phyloP scores from a whole-genome alignment of 2,888 invertebrate genomes.

The Drosophila nr. perissopoda region DNA sequence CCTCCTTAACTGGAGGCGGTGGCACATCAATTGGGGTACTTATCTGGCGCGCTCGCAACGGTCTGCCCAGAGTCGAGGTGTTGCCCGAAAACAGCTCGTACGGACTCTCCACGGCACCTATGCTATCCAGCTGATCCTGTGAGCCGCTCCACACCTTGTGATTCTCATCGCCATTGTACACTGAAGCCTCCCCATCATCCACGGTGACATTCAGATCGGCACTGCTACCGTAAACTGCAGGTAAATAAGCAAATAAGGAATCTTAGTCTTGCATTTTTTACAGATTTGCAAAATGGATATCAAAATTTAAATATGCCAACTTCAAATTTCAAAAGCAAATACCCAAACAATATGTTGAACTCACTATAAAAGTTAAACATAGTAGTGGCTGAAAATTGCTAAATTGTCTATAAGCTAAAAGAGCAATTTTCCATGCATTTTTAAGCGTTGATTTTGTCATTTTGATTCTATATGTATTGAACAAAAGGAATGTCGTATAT shows the following conservation, averaged over 20 bases:
- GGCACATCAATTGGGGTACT: constrained; percentile 92
- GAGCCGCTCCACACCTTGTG: constrained; percentile 97
- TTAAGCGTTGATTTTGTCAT: not conserved
- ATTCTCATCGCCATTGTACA: constrained; percentile 96
- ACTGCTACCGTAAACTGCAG: constrained; percentile 85
- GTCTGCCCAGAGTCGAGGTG: constrained; percentile 87
- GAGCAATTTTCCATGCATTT: not conserved
- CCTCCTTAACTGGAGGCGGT: constrained; percentile 91
- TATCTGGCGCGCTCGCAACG: constrained; percentile 92
- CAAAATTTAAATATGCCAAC: not conserved
- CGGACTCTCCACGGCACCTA: constrained; percentile 87
- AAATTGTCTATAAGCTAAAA: not conserved
- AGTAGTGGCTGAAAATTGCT: not conserved
- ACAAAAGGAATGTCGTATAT: not conserved
- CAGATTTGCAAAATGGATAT: not conserved
- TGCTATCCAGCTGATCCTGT: constrained; percentile 89
- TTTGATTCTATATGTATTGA: not conserved
- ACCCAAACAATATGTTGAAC: too few species aligned
- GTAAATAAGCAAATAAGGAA: not conserved
- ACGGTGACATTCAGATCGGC: constrained; percentile 85
- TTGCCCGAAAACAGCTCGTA: constrained; percentile 88
- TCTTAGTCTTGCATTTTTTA: not conserved
- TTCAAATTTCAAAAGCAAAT: not conserved
- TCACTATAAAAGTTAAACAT: too few species aligned
- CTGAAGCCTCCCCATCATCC: constrained; percentile 91